Evolutionary conservation across 2,113 vertebrate genomes (phyloP), one percentile per base, ranked within the genome.

Genomic region (Plestiodon gilberti): DNA sequence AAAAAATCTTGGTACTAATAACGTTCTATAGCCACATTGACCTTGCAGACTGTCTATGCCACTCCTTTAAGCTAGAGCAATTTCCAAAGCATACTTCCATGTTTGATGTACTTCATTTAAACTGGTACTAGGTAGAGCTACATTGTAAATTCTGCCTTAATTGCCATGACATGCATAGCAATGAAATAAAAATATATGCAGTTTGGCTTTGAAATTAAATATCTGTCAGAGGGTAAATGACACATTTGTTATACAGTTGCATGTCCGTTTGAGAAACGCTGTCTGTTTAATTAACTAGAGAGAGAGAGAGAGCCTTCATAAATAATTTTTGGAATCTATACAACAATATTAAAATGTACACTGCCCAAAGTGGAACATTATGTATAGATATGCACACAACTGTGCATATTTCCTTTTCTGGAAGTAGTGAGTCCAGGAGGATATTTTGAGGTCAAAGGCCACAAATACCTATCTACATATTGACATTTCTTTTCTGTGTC

Each of bases 81-180:
- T 95, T 92, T 92, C 84, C 87, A 88, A 93, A 93, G 91, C 70
- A 81, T 78, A 76, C 17, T 81, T 97, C 95, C 94, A 95, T 86
- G 57, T 95, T 96, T 96, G 96, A 97, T 96, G 96, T 95, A 97
- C 97, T 97, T 93, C 91, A 89, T 95, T 89, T 95, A 93, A 96
- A 94, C 90, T 22, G 75, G 89, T 86, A 88, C 85, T 93, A 92
- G 92, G 88, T 94, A 92, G 84, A 8, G 64, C 83, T 91, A 84
- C 83, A 76, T 90, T 86, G 90, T 94, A 95, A 95, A 94, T 93
- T 88, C 87, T 94, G 78, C 75, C 59, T 92, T 94, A 91, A 94
- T 95, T 94, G 92, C 87, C 92, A 84, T 90, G 82, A 91, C 91
- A 90, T 48, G 62, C 1, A 25, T 91, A 93, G 85, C 91, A 91